Evolutionary conservation across 2,113 vertebrate genomes (phyloP), one percentile per base, ranked within the genome.

Genomic region (Fregetta grallaria): DNA sequence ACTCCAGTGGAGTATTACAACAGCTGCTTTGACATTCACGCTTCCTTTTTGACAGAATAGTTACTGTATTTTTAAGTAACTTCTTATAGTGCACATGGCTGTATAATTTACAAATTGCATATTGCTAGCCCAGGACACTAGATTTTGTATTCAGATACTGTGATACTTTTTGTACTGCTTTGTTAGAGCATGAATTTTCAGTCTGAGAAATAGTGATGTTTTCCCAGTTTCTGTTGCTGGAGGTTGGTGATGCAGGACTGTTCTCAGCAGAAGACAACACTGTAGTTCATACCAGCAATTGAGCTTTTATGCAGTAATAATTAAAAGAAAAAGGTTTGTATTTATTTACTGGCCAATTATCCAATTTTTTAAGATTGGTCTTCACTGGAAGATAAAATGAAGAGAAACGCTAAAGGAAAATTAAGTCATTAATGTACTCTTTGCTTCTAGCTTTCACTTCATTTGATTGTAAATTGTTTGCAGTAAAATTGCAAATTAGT

Each of bases 381-480:
- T 91, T 97, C 56, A 65, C 90, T 89, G 73, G 82, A 83, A 96
- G 70, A 97, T 94, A 96, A 96, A 97, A 93, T 73, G 32, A 94
- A 97, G 67, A 87, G 38, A 97, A 96, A 87, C 53, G 89, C 83
- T 76, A 96, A 96, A 96, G 81, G 85, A 97, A 97, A 96, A 96
- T 91, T 85, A 96, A 93, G 88, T 94, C 81, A 94, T 96, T 93
- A 92, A 94, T 81, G 92, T 78, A 77, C 47, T 78, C 58, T 92
- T 90, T 93, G 87, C 91, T 96, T 96, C 96, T 95, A 93, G 94
- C 89, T 97, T 95, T 96, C 91, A 94, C 97, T 97, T 97, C 93
- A 95, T 97, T 97, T 96, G 92, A 68, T 94, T 98, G 95, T 96
- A 97, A 97, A 96, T 96, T 94, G 96, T 96, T 94, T 91, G 95